Evolutionary conservation across 2,113 vertebrate genomes (phyloP).

Genomic region (Lepus americanus): DNA sequence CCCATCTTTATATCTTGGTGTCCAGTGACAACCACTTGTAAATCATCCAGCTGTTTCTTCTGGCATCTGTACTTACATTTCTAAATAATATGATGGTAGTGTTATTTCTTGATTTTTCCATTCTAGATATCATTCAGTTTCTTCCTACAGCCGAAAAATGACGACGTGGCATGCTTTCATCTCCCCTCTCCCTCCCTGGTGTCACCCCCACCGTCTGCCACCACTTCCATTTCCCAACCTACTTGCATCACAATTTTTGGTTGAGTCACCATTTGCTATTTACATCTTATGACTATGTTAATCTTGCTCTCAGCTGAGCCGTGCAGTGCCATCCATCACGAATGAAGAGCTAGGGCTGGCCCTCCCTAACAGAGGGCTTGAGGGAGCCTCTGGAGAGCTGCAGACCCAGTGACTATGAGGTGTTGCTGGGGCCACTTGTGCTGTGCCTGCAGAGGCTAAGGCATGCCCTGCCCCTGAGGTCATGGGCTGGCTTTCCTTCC

Average conservation of each 20-base stretch:
- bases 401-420: background rate
- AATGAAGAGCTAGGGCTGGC: background rate
- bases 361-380: background rate
- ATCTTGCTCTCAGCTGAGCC: slow-evolving; percentile 19
- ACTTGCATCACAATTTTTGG: background rate
- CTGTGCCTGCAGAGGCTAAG: background rate
- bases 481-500: background rate
- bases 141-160: background rate
- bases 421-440: background rate
- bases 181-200: too few relatives aligned
- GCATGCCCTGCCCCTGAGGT: too few relatives aligned
- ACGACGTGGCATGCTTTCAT: accelerated
- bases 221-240: background rate
- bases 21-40: background rate
- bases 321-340: background rate
- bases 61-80: background rate
- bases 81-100: background rate
- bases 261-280: background rate
- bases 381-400: background rate
- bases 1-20: background rate
- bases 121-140: background rate
- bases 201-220: accelerated
- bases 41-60: background rate
- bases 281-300: background rate
- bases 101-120: background rate